These are phyloP conservation scores for Agonum fuliginosum DNA, from an alignment of 2,888 invertebrate genomes.

Conservation along the genomic window DNA sequence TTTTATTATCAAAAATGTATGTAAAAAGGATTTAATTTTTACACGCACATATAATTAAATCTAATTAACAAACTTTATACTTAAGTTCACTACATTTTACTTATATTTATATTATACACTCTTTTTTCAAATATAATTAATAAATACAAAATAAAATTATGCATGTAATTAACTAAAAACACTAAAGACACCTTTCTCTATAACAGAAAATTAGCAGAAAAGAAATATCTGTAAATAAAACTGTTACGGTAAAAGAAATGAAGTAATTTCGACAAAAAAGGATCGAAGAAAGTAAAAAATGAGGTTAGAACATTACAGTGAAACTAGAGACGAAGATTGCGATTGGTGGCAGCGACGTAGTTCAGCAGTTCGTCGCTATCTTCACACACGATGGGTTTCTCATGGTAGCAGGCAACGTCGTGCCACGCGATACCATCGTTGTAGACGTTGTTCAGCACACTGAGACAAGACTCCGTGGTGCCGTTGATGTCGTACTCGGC, in stretches of 20 bases:
- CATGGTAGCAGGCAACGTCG: slow-evolving; percentile 94
- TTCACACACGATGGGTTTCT: slow-evolving; percentile 93
- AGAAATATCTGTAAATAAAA: slow-evolving; percentile 5
- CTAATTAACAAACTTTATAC: slow-evolving; percentile 43
- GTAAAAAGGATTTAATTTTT: slow-evolving; percentile 28
- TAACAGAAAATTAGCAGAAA: slow-evolving; percentile 34
- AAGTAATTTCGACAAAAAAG: slow-evolving; percentile 21
- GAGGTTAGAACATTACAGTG: slow-evolving; percentile 45
- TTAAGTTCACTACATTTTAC: slow-evolving; percentile 43
- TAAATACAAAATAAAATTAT: slow-evolving; percentile 51
- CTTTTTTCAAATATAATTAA: slow-evolving; percentile 47
- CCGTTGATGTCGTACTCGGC: slow-evolving; percentile 93
- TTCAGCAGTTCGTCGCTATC: slow-evolving; percentile 91
- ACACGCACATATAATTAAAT: slow-evolving; percentile 33
- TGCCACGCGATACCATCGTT: slow-evolving; percentile 96
- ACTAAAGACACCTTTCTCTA: slow-evolving; percentile 46
- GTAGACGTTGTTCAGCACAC: slow-evolving; percentile 93
- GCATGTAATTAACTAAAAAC: slow-evolving; percentile 43
- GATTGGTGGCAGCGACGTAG: slow-evolving; percentile 90
- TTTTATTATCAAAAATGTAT: slow-evolving; percentile 52
- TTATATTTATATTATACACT: slow-evolving; percentile 40
- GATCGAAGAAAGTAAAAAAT: slow-evolving; percentile 31
- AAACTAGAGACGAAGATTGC: slow-evolving; percentile 85
- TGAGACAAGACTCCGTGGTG: slow-evolving; percentile 90
- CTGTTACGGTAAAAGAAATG: slow-evolving; percentile 29